Percentiles rank a stretch among this genome's conserved stretches.
These are phyloP conservation scores for Phrynocephalus forsythii DNA, from an alignment of 2,797 vertebrate species.

Conservation along the genomic window DNA sequence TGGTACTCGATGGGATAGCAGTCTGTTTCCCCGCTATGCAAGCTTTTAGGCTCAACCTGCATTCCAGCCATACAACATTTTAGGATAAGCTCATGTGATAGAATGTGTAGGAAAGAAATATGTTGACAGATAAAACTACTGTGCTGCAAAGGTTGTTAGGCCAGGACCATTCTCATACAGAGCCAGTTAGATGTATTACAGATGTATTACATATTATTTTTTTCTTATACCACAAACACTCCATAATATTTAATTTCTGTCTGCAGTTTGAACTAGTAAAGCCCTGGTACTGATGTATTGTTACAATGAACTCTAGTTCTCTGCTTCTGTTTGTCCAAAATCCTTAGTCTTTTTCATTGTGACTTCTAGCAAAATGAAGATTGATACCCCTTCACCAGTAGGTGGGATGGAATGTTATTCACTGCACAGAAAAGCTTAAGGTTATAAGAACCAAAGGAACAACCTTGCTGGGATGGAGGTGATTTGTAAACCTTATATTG, in stretches of 20 bases:
- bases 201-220: not conserved
- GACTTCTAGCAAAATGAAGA: not conserved
- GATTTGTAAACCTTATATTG: not conserved
- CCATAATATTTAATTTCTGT: not conserved
- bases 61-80: too few relatives aligned
- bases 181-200: not conserved
- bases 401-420: not conserved
- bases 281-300: not conserved
- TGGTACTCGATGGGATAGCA: not conserved
- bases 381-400: not conserved
- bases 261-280: not conserved
- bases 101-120: not conserved
- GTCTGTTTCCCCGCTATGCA: not conserved
- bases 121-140: not conserved
- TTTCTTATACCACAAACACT: not conserved
- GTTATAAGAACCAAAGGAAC: not conserved
- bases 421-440: not conserved
- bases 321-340: not conserved
- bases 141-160: not conserved
- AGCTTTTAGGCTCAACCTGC: too few relatives aligned
- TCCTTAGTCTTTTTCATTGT: not conserved
- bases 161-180: not conserved
- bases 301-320: not conserved
- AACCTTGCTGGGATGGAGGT: not conserved
- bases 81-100: not conserved